Evolutionary conservation across 2,888 invertebrate genomes (phyloP).

Genomic region (Monochamus alternatus): DNA sequence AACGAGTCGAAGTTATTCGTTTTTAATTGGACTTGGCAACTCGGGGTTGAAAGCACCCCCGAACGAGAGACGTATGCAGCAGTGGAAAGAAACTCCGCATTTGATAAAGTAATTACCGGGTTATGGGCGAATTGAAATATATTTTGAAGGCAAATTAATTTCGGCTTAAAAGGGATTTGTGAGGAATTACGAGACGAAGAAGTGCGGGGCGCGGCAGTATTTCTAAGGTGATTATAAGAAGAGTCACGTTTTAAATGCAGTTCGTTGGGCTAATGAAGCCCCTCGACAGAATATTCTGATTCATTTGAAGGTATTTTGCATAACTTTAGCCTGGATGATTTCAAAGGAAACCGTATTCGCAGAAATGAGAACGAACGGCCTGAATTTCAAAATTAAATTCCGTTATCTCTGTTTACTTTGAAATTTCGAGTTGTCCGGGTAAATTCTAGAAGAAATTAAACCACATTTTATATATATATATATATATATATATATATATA

Average conservation of each 20-base stretch:
- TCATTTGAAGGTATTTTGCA: conserved; percentile 4
- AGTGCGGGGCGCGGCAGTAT: conserved; percentile 3
- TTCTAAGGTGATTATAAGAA: conserved; percentile 14
- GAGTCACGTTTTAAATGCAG: conserved; percentile 23
- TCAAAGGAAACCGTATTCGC: neutral
- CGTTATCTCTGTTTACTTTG: neutral
- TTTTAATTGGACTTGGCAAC: conserved; percentile 26
- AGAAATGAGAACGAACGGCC: neutral
- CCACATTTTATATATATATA: neutral
- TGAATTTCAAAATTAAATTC: neutral
- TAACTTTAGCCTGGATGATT: conserved; percentile 1
- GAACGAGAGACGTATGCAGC: neutral
- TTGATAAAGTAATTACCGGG: conserved; percentile 27
- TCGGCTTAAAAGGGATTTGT: conserved; percentile 25
- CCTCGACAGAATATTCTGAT: neutral
- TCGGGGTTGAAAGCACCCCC: conserved; percentile 9
- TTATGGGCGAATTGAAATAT: conserved; percentile 25
- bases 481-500: too few species aligned
- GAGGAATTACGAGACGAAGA: conserved; percentile 16
- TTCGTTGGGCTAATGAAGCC: conserved; percentile 11
- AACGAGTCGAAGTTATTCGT: neutral
- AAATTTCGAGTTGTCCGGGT: neutral
- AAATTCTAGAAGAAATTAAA: too few species aligned
- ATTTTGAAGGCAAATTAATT: conserved; percentile 38
- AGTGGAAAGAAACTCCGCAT: conserved; percentile 7